Base-by-base conservation (phyloP, 2,797 vertebrate species). In the Simalia tracyae region DNA sequence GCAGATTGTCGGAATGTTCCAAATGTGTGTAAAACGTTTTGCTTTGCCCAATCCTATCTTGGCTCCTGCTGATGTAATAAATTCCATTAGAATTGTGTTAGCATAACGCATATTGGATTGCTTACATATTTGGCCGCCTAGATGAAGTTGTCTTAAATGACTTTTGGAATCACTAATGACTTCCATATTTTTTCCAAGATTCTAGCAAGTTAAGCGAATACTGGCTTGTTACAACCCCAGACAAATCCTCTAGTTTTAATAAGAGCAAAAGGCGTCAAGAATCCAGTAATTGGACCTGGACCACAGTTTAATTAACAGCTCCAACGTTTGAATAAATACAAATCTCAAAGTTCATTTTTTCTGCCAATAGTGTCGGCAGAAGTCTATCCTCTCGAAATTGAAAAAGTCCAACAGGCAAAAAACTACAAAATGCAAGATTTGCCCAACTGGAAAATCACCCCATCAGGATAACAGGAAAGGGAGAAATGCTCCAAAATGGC, bases 221-320 rank as follows among this genome's bases (percentile, higher is more conserved):
- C 94, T 56, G 88, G 76, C 91, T 81, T 94, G 92, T 94, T 92
- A 93, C 95, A 92, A 95, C 61, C 92, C 88, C 89, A 95, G 84
- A 86, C 92, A 88, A 94, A 94, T 86, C 90, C 90, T 93, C n/a
- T 59, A 85, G 94, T 92, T 92, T 19, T 46, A 90, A 26, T 0
- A 85, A 72, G 59, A 88, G 90, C 87, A 56, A 66, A 93, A 86
- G 86, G 92, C 90, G 92, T 93, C 87, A 89, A 91, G 95, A 97
- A 95, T 93, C 92, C 46, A 91, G 93, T 95, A 88, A 95, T 86
- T 89, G 89, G 88, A 4, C 2, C 50, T 15, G 68, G 50, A 66
- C 91, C 92, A 91, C 0, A 2, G 1, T 31, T 68, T 86, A 91
- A 50, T 63, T 63, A 85, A 42, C 0, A 4, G 19, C 88, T 4